phyloP scores from a whole-genome alignment of 1,140 invertebrate species.

The Idris sp. region DNA sequence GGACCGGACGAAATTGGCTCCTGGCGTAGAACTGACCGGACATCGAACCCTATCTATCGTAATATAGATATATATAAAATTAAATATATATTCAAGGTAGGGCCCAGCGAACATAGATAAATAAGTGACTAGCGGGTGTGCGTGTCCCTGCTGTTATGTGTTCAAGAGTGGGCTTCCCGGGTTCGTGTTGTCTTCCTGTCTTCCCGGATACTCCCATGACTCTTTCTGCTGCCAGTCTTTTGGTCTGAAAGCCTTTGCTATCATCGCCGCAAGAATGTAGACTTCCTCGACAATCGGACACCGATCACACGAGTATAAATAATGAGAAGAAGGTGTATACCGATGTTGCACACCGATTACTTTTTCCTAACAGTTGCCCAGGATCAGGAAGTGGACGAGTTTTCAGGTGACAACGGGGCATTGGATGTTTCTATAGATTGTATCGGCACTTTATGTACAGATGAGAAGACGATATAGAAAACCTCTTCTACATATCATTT shows the following conservation, averaged over 20 bases:
- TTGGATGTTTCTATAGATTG: too few species aligned
- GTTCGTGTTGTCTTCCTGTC: constrained; percentile 31
- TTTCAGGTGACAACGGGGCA: too few species aligned
- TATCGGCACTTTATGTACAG: too few species aligned
- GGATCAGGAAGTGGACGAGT: too few species aligned
- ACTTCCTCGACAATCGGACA: constrained; percentile 44
- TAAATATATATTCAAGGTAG: constrained; percentile 21
- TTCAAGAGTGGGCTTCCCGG: background rate
- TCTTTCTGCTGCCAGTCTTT: constrained; percentile 45
- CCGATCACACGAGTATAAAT: constrained; percentile 47
- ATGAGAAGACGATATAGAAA: too few species aligned
- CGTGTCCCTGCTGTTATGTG: background rate
- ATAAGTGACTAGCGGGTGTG: constrained; percentile 4
- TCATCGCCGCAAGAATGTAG: constrained; percentile 43
- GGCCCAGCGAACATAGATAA: constrained; percentile 39
- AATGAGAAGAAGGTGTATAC: too few species aligned
- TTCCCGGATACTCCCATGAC: constrained; percentile 47
- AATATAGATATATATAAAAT: constrained; percentile 63
- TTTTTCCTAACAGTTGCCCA: too few species aligned
- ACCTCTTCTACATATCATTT: too few species aligned
- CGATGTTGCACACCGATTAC: too few species aligned
- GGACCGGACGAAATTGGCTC: constrained; percentile 27
- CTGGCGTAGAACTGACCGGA: constrained; percentile 70
- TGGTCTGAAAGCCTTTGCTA: constrained; percentile 23
- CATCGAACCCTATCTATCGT: constrained; percentile 76